phyloP scores from a whole-genome alignment of 2,888 invertebrate genomes.

The Drosophila phalerata region DNA sequence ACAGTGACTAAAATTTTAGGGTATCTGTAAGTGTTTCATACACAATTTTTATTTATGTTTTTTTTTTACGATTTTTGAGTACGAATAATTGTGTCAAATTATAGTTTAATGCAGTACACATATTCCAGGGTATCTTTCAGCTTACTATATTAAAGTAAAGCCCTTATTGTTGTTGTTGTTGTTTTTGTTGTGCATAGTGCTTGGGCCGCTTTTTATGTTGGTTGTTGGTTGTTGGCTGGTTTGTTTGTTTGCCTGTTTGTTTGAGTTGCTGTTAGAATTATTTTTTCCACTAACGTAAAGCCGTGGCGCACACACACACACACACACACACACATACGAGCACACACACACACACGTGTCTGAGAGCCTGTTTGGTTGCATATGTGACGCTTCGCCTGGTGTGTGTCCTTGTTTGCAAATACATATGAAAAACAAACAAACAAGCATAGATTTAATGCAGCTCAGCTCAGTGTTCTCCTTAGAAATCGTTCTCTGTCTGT shows the following conservation, averaged over 20 bases:
- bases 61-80: neutral
- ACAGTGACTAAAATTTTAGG: neutral
- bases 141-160: neutral
- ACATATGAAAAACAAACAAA: constrained; percentile 75
- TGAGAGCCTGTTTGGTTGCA: constrained; percentile 44
- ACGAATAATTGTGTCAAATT: no score
- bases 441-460: constrained; percentile 80
- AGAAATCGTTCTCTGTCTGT: constrained; percentile 11
- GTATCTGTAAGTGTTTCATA: neutral
- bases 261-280: constrained; percentile 82
- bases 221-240: constrained; percentile 68
- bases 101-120: neutral
- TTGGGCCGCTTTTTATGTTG: constrained; percentile 77
- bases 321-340: constrained; percentile 26
- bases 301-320: constrained; percentile 64
- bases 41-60: neutral
- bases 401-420: constrained; percentile 73
- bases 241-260: constrained; percentile 75
- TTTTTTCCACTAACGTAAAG: constrained; percentile 79
- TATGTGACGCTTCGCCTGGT: constrained; percentile 48
- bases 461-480: constrained; percentile 36
- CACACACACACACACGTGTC: constrained; percentile 37
- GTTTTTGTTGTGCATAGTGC: constrained; percentile 28
- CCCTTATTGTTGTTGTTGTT: constrained; percentile 13
- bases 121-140: constrained; percentile 22